Percentiles rank a stretch among this genome's conserved stretches.
Conservation (phyloP, 2,113 vertebrate genomes). For the Neoarius graeffei region DNA sequence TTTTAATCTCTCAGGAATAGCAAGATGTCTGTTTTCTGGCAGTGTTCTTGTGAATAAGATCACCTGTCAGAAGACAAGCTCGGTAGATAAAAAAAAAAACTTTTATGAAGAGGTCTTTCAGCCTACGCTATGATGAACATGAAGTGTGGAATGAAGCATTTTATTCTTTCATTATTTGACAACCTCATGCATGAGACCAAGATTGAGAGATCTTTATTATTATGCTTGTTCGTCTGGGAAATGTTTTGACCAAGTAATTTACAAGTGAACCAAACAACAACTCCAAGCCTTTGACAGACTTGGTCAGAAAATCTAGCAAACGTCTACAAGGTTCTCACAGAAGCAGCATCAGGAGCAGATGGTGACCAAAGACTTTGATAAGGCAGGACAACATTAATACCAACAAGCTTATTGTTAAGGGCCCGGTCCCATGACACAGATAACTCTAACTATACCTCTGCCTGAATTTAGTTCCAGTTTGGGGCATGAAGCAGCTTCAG, state of each 20-base stretch:
- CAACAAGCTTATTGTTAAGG: too few species aligned
- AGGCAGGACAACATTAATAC: not conserved
- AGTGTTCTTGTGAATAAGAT: slow-evolving; percentile 1
- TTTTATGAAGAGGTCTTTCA: slow-evolving; percentile 8
- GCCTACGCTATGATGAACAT: not conserved
- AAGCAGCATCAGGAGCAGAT: not conserved
- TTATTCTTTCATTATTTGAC: not conserved
- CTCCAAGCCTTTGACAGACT: not conserved
- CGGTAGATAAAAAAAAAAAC: not conserved
- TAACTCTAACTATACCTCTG: too few species aligned
- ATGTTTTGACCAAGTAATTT: not conserved
- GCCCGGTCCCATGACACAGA: too few species aligned
- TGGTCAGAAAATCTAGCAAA: not conserved
- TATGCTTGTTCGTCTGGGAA: not conserved
- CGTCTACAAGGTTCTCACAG: not conserved
- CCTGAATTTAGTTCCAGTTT: too few species aligned
- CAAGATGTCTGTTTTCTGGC: not conserved
- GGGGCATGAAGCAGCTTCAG: not conserved
- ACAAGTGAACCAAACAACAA: not conserved
- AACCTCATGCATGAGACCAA: not conserved
- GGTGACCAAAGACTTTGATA: not conserved
- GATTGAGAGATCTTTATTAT: not conserved
- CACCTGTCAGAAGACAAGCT: slow-evolving; percentile 9
- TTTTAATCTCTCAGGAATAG: slow-evolving; percentile 27
- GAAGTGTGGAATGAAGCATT: not conserved